Evolutionary conservation across 2,888 invertebrate genomes (phyloP).

Genomic region (Napeogenes sylphis): DNA sequence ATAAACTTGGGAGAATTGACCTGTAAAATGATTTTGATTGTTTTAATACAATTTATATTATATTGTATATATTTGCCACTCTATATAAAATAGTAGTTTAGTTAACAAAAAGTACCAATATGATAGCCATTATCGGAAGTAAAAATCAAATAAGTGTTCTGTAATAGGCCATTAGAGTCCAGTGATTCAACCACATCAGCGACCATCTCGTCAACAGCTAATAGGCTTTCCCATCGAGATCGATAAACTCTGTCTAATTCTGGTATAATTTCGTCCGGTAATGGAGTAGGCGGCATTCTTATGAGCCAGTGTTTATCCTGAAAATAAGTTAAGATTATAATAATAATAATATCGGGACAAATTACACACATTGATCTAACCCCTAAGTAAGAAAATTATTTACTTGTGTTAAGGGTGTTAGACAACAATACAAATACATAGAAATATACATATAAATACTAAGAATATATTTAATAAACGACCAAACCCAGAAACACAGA

Average conservation of each 20-base stretch:
- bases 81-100: too few relatives aligned
- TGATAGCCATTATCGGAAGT: conserved; percentile 96
- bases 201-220: conserved; percentile 93
- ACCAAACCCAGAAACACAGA: too few relatives aligned
- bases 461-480: too few relatives aligned
- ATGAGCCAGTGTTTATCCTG: conserved; percentile 93
- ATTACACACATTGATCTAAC: too few relatives aligned
- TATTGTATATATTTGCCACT: too few relatives aligned
- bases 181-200: conserved; percentile 79
- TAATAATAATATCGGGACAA: too few relatives aligned
- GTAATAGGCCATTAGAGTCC: conserved; percentile 69
- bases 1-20: conserved; percentile 91
- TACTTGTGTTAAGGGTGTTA: too few relatives aligned
- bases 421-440: too few relatives aligned
- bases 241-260: conserved; percentile 84
- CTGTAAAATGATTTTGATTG: conserved; percentile 58
- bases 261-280: conserved; percentile 78
- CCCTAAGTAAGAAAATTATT: too few relatives aligned
- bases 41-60: too few relatives aligned
- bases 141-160: conserved; percentile 88
- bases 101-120: conserved; percentile 75
- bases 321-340: conserved; percentile 11
- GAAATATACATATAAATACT: too few relatives aligned
- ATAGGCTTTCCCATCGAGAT: conserved; percentile 86
- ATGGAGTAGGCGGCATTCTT: conserved; percentile 80